These are phyloP conservation scores for Anticlea derivata DNA, from an alignment of 2,888 invertebrate species.

Conservation along the genomic window DNA sequence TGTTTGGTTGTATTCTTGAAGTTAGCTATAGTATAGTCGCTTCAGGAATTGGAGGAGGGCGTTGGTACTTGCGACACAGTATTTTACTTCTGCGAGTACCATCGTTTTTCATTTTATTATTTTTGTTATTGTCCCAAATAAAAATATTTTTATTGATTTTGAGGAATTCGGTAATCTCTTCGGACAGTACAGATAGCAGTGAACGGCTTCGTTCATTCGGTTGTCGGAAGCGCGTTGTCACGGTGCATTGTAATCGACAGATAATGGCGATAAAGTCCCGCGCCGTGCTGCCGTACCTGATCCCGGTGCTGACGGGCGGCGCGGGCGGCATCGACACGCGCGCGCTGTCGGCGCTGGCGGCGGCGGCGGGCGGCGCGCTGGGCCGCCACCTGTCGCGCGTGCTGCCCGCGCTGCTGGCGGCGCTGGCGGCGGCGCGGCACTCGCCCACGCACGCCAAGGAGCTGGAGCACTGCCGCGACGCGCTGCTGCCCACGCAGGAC, in stretches of 20 bases:
- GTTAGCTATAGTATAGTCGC: too few species aligned
- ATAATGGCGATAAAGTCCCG: conserved; percentile 98
- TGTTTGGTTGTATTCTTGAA: too few species aligned
- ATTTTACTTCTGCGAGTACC: too few species aligned
- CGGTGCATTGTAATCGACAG: conserved; percentile 37
- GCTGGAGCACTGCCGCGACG: conserved; percentile 95
- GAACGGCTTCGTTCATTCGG: too few species aligned
- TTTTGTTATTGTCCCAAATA: too few species aligned
- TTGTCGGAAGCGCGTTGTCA: background rate
- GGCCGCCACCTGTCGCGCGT: conserved; percentile 96
- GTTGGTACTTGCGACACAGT: too few species aligned
- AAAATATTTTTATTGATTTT: too few species aligned
- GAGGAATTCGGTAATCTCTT: too few species aligned
- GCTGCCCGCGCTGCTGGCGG: conserved; percentile 93
- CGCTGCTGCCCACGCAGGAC: conserved; percentile 95
- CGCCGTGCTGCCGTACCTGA: conserved; percentile 97
- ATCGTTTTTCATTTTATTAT: too few species aligned
- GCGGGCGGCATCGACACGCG: conserved; percentile 49
- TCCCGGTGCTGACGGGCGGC: conserved; percentile 93
- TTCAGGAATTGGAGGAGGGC: too few species aligned
- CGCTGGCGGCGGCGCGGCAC: conserved; percentile 88
- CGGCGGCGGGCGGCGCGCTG: conserved; percentile 96
- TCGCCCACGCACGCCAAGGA: conserved; percentile 87
- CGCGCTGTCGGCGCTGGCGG: conserved; percentile 93
- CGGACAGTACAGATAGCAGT: too few species aligned